phyloP scores from a whole-genome alignment of 2,797 vertebrate genomes.

The Urocyon cinereoargenteus region DNA sequence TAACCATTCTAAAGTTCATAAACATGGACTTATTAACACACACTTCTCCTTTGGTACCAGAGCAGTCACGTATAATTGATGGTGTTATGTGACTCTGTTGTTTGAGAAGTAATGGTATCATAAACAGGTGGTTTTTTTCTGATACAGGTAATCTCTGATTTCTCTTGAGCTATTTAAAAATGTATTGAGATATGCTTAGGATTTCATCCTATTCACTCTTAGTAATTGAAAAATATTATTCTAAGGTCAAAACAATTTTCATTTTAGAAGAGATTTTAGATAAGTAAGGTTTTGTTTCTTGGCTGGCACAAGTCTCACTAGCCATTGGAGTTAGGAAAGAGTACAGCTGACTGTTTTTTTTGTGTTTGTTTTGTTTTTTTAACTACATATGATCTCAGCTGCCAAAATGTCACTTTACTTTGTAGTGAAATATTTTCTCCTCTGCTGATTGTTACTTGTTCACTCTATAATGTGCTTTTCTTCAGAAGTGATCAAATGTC shows the following conservation, averaged over 20 bases:
- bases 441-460: not conserved
- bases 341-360: not conserved
- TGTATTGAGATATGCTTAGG: not conserved
- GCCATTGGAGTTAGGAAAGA: not conserved
- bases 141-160: not conserved
- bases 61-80: not conserved
- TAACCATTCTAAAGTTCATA: conserved; percentile 62
- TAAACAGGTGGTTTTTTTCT: conserved; percentile 19
- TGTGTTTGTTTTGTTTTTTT: not conserved
- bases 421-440: not conserved
- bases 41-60: not conserved
- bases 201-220: not conserved
- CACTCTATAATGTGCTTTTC: not conserved
- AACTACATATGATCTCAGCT: not conserved
- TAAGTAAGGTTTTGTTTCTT: not conserved
- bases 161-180: not conserved
- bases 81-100: not conserved
- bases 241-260: conserved; percentile 27
- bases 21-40: conserved; percentile 46
- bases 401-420: conserved; percentile 13
- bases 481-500: not conserved
- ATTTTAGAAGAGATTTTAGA: not conserved
- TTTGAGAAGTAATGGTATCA: not conserved
- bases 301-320: not conserved
- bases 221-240: conserved; percentile 17